Percentiles rank a stretch among this genome's conserved stretches.
Conservation (phyloP, 2,888 invertebrate genomes). For the Bursaphelenchus okinawaensis region DNA sequence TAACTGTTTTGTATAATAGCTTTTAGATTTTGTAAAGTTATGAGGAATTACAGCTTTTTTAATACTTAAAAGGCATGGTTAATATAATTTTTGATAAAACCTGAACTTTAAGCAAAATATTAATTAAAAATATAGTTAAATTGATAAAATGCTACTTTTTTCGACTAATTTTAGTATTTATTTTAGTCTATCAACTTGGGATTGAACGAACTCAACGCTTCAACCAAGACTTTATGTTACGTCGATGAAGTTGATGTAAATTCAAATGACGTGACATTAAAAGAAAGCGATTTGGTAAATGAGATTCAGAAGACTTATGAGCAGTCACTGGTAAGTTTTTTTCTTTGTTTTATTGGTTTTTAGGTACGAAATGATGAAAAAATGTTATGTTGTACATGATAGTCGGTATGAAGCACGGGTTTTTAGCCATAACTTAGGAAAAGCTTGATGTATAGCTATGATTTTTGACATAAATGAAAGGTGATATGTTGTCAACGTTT, state of each 20-base stretch:
- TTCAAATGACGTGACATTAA: not conserved
- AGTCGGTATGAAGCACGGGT: too few species aligned
- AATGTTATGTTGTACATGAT: not conserved
- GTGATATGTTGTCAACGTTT: too few species aligned
- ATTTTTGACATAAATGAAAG: too few species aligned
- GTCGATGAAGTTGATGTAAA: not conserved
- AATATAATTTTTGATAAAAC: too few species aligned
- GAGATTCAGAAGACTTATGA: conserved; percentile 3
- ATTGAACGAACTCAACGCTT: not conserved
- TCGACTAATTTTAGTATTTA: not conserved
- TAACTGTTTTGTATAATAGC: too few species aligned
- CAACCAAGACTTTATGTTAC: not conserved
- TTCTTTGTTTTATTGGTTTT: not conserved
- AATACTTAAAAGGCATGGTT: too few species aligned
- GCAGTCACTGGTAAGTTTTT: not conserved
- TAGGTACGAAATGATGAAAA: not conserved
- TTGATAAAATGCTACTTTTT: not conserved
- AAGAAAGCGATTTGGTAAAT: not conserved
- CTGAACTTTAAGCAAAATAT: too few species aligned
- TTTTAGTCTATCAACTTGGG: not conserved
- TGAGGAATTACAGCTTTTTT: not conserved
- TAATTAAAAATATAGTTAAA: not conserved
- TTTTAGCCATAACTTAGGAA: too few species aligned
- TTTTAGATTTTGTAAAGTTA: too few species aligned
- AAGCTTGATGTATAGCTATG: too few species aligned